Evolutionary conservation across 2,888 invertebrate species (phyloP).

Genomic region (Drosophila recens): DNA sequence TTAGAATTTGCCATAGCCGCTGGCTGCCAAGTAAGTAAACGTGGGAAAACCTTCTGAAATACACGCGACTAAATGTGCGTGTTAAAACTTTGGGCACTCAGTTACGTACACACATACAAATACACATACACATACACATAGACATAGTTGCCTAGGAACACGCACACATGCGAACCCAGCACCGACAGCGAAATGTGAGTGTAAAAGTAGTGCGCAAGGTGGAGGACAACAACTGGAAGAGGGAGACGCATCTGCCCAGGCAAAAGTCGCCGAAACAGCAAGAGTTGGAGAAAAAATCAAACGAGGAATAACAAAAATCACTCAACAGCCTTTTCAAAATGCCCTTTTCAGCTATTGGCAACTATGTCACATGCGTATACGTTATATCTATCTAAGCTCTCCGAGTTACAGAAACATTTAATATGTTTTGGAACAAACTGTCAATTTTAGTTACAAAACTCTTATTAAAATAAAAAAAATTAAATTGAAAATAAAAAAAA

Average conservation of each 20-base stretch:
- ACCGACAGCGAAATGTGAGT: conserved; percentile 37
- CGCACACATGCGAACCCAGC: conserved; percentile 6
- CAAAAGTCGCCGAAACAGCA: conserved; percentile 6
- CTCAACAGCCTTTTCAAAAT: background rate
- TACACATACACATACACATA: conserved; percentile 26
- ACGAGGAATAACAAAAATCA: no score
- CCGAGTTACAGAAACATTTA: no score
- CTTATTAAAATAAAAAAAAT: no score
- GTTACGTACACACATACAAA: conserved; percentile 16
- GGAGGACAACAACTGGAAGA: background rate
- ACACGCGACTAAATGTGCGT: conserved; percentile 63
- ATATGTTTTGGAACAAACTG: no score
- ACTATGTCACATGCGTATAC: background rate
- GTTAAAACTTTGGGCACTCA: conserved; percentile 55
- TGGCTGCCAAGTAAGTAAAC: conserved; percentile 62
- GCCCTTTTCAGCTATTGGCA: background rate
- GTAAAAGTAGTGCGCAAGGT: conserved; percentile 22
- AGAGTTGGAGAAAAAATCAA: background rate
- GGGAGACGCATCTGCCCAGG: background rate
- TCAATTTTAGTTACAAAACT: no score
- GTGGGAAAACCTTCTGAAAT: conserved; percentile 62
- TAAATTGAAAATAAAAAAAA: no score
- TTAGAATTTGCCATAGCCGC: conserved; percentile 74
- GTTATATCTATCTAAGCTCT: background rate
- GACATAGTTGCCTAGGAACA: conserved; percentile 5